A percentile compares a stretch with the other conserved stretches of the same genome.
Conservation (phyloP, 1,140 invertebrate species). For the Calosoma granatense region DNA sequence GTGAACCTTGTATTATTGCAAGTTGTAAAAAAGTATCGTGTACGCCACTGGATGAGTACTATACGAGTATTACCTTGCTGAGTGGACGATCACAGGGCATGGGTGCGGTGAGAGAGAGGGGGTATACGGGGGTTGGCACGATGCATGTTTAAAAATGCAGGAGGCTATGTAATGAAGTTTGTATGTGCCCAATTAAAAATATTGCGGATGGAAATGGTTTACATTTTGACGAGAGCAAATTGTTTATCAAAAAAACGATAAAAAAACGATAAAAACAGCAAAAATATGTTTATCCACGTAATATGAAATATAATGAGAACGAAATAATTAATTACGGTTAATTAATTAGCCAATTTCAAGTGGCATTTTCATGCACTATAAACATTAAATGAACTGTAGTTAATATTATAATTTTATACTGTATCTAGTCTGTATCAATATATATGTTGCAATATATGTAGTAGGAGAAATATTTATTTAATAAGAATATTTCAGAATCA, state of each 20-base stretch:
- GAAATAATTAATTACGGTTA: background rate
- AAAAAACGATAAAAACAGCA: background rate
- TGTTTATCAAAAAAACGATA: background rate
- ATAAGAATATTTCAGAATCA: too few relatives aligned
- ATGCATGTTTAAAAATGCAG: background rate
- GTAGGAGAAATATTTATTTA: too few relatives aligned
- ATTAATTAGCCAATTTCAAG: too few relatives aligned
- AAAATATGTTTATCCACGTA: background rate
- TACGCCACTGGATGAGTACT: too few relatives aligned
- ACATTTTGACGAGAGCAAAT: background rate
- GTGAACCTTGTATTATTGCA: too few relatives aligned
- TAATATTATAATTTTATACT: too few relatives aligned
- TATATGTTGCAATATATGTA: too few relatives aligned
- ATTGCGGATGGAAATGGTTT: background rate
- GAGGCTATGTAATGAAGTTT: background rate
- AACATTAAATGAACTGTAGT: too few relatives aligned
- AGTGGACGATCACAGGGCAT: background rate
- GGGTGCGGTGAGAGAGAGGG: background rate
- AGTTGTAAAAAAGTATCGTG: too few relatives aligned
- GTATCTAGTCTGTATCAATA: too few relatives aligned
- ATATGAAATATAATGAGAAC: background rate
- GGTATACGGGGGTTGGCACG: background rate
- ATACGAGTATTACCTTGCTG: too few relatives aligned
- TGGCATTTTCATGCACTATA: too few relatives aligned
- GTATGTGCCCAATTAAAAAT: background rate